Evolutionary conservation across 2,888 invertebrate species (phyloP).

Genomic region (Mechanitis mazaeus): DNA sequence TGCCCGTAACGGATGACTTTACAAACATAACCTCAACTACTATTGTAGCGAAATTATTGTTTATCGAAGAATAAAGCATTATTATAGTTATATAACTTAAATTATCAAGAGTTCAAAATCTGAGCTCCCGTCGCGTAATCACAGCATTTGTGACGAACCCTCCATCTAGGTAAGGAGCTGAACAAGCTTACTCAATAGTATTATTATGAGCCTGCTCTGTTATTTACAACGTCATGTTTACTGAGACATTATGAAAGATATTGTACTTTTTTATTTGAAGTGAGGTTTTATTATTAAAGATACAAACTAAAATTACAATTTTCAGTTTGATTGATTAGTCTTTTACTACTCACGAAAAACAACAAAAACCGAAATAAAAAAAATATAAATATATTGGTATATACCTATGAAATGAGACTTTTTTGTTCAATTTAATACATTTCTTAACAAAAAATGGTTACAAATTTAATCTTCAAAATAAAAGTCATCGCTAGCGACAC

Average conservation of each 20-base stretch:
- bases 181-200: conserved; percentile 20
- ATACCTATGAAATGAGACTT: too few relatives aligned
- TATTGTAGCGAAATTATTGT: background rate
- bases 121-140: conserved; percentile 13
- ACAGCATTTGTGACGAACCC: conserved; percentile 31
- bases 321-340: too few relatives aligned
- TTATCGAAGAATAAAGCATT: background rate
- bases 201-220: conserved; percentile 19
- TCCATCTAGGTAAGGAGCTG: conserved; percentile 21
- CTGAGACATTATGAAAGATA: conserved; percentile 4
- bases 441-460: too few relatives aligned
- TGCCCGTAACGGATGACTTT: background rate
- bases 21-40: background rate
- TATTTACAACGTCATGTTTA: conserved; percentile 20
- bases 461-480: too few relatives aligned
- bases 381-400: too few relatives aligned
- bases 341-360: too few relatives aligned
- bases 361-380: too few relatives aligned
- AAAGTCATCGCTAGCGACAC: too few relatives aligned
- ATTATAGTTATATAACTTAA: conserved; percentile 13
- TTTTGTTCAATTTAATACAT: too few relatives aligned
- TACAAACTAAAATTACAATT: too few relatives aligned
- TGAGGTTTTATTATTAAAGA: too few relatives aligned
- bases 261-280: too few relatives aligned
- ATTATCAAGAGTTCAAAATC: conserved; percentile 19